Base-by-base conservation (phyloP, 2,888 invertebrate genomes). In the Agrotis exclamationis region DNA sequence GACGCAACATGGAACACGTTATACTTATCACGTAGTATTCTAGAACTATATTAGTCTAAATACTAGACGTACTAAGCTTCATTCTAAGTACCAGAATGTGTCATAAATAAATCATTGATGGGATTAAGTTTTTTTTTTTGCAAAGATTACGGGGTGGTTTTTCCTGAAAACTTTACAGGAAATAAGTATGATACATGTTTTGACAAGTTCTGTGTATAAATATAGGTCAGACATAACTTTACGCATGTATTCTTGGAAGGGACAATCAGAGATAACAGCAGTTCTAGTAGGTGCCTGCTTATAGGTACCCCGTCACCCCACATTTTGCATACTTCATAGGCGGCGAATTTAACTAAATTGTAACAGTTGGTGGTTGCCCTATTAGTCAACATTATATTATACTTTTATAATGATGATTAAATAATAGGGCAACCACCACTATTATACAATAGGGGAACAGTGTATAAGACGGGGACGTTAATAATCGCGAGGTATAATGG, bases 1-100 rank as follows among this genome's bases (percentile, higher is more conserved):
- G 71, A 79, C 33, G 70, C 70, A 70, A 76, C 39, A 50, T 67
- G 56, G 16, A n/a, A 13, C 11, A 24, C 22, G 20, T 53, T 45
- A 45, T 20, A 53, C 57, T 57, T 48, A 48, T 64, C 22, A 72
- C 33, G n/a, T 39, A 24, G 9, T 28, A 57, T 57, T 57, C 33
- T 20, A 39, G 33, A 63, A 54, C 18, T 16, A 50, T 50, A 13
- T 50, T 11, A 44, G 6, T 11, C 6, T 53, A 7, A 33, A 14
- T 20, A 2, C 3, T 22, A 16, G 44, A 44, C 1, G n/a, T 56
- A 50, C 6, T 44, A 16, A 44, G 1, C 45, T 74, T 28, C 14
- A 33, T 67, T 58, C 51, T 39, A 16, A 18, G 71, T 70, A 33
- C 28, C n/a, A 28, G 16, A 1, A 57, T 70, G 50, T 18, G 56